phyloP scores from a whole-genome alignment of 2,888 invertebrate species.

The Rotaria sp. region DNA sequence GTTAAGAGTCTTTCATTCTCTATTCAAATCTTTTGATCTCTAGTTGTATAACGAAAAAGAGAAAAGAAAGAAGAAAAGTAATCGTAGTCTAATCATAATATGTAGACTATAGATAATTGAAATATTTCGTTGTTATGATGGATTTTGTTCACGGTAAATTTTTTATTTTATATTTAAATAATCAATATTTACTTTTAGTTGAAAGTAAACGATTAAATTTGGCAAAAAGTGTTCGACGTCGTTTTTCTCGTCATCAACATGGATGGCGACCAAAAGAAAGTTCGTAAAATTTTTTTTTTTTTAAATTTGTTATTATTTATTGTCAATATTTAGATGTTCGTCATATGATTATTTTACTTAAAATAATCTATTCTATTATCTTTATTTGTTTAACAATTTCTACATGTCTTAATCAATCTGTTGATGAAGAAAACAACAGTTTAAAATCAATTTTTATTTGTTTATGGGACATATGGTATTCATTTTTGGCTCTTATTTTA shows the following conservation, averaged over 20 bases:
- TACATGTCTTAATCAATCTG: neutral
- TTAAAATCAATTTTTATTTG: neutral
- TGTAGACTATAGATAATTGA: neutral
- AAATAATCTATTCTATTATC: neutral
- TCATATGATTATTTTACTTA: neutral
- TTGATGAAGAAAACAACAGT: neutral
- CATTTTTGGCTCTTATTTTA: neutral
- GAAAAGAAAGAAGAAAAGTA: neutral
- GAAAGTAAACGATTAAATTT: neutral
- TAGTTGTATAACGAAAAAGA: neutral
- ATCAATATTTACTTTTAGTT: neutral
- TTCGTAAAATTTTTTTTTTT: neutral
- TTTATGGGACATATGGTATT: neutral
- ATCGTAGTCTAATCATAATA: neutral
- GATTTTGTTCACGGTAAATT: neutral
- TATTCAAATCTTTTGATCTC: neutral
- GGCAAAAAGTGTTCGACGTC: neutral
- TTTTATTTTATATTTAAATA: too few species aligned
- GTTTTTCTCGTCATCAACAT: neutral
- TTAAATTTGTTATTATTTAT: too few species aligned
- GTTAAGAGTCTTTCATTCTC: neutral
- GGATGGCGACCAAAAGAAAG: neutral
- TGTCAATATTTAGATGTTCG: neutral
- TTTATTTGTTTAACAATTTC: neutral
- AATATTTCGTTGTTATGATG: neutral